phyloP scores from a whole-genome alignment of 2,888 invertebrate species.

The Pollenia labialis region DNA sequence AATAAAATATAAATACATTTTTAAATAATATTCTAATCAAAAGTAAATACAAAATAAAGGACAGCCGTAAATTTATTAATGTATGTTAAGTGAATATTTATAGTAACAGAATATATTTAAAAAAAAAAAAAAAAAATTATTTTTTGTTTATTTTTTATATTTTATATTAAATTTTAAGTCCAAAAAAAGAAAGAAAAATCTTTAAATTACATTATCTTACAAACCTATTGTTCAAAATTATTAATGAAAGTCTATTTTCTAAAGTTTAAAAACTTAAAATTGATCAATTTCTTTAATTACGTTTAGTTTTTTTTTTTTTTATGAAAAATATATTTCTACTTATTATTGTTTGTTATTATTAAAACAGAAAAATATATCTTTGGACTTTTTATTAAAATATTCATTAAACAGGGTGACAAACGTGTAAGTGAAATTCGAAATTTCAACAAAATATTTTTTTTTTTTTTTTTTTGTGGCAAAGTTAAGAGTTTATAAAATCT shows the following conservation, averaged over 20 bases:
- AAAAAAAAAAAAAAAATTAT: conserved; percentile 28
- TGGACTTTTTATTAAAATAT: conserved; percentile 56
- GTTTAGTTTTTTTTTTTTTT: conserved; percentile 46
- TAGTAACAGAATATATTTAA: conserved; percentile 45
- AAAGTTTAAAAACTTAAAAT: conserved; percentile 41
- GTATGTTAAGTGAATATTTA: conserved; percentile 69
- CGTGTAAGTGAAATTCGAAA: background rate
- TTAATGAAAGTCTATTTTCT: conserved; percentile 52
- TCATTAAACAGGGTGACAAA: background rate
- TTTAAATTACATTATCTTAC: conserved; percentile 43
- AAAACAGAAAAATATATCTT: conserved; percentile 54
- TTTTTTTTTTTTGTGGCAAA: too few species aligned
- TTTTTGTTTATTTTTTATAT: conserved; percentile 64
- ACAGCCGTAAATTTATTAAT: conserved; percentile 65
- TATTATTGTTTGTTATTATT: conserved; percentile 68
- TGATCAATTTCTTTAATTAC: conserved; percentile 53
- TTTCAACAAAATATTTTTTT: background rate
- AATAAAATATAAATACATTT: conserved; percentile 39
- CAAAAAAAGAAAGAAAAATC: conserved; percentile 49
- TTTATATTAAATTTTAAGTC: conserved; percentile 56
- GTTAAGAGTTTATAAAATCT: too few species aligned
- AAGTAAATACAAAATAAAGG: conserved; percentile 50
- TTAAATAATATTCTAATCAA: conserved; percentile 60
- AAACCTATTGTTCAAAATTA: conserved; percentile 63
- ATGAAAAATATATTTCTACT: conserved; percentile 59